Percentiles rank a stretch among this genome's conserved stretches.
phyloP scores from a whole-genome alignment of 2,113 vertebrate genomes.

The Gopherus evgoodei region DNA sequence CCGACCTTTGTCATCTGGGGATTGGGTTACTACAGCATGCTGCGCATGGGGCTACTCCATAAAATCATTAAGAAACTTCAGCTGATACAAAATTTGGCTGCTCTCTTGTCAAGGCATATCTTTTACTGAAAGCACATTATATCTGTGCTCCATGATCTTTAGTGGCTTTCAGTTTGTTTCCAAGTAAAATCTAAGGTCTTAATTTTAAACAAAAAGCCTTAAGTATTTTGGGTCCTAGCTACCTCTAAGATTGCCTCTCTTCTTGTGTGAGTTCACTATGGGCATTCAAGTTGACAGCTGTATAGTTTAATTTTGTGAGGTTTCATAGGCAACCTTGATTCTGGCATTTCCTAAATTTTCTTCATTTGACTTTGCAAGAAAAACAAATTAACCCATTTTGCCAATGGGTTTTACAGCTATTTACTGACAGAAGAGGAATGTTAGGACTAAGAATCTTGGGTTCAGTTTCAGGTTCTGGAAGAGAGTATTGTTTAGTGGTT shows the following conservation, averaged over 20 bases:
- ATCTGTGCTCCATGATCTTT: neutral
- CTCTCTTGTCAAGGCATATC: neutral
- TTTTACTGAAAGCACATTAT: neutral
- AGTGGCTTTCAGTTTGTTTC: neutral
- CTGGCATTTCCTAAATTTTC: neutral
- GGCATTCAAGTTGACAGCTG: neutral
- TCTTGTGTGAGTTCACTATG: neutral
- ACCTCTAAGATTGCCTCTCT: neutral
- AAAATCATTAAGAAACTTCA: neutral
- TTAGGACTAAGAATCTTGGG: neutral
- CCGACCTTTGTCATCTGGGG: neutral
- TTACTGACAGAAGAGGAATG: neutral
- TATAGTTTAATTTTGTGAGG: neutral
- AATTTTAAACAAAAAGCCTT: neutral
- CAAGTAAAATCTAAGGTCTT: neutral
- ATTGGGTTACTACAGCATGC: neutral
- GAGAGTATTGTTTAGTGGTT: neutral
- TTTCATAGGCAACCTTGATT: neutral
- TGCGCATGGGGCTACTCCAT: neutral
- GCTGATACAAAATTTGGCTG: neutral
- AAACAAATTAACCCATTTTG: neutral
- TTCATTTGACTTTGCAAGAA: too few species aligned
- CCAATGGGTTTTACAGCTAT: neutral
- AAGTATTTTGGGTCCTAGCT: too few species aligned
- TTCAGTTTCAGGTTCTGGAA: neutral